Base-by-base conservation (phyloP, 2,797 vertebrate genomes). In the Paguma larvata region DNA sequence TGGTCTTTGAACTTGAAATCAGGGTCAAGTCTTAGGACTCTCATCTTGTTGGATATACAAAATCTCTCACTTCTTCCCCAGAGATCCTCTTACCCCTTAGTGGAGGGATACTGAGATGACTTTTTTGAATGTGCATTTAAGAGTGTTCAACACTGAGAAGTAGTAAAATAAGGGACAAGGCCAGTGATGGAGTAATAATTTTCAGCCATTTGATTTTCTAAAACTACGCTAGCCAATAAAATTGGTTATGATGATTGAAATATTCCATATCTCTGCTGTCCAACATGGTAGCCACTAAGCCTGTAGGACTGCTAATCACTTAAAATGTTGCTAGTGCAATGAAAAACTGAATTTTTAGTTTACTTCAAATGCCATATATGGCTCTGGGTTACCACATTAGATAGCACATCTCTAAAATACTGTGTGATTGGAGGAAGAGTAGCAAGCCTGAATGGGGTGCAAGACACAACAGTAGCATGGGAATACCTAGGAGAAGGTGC, bases 1-100 rank as follows among this genome's bases (percentile, higher is more conserved):
- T 65, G 38, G 25, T 78, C 89, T 93, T 85, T 95, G 75, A 91
- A 70, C 70, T 73, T 91, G 73, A 89, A 75, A 63, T 85, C 73
- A 41, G 56, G 48, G 48, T 90, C 87, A 97, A 82, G 5, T 92
- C 73, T 85, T 44, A 34, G 44, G 27, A 73, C 46, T 38, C 1
- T 23, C 9, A 19, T 78, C 10, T 82, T 86, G 5, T 14, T 83
- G 63, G 30, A 44, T 77, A 75, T 68, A 30, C 27, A 41, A 51
- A 14, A 4, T 44, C 72, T 62, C 48, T 93, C 27, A 6, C 3
- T 87, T 72, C 34, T 75, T 75, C 25, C 70, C 72, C 38, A 75
- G 48, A 12, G 1, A 34, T 13, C n/a, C 30, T 72, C 13, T 77
- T 65, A 32, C 41, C 6, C 10, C 19, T 23, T 34, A 13, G 27